Conservation (phyloP, 2,888 invertebrate genomes). For the Tromatobia lineatoria region DNA sequence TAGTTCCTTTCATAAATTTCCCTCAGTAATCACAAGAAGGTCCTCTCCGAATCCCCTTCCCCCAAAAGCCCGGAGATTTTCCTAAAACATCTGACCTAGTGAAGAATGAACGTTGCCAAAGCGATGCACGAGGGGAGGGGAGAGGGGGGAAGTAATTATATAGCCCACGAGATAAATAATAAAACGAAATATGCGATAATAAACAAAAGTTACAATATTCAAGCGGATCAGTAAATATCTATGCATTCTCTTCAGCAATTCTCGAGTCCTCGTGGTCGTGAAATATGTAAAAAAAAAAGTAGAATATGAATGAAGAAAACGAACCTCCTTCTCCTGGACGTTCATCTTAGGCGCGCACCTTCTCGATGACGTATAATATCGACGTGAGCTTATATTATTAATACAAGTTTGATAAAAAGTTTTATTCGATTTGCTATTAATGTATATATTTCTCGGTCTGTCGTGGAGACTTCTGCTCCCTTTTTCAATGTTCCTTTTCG, state of each 20-base stretch:
- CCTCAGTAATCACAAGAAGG: background rate
- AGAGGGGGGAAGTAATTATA: background rate
- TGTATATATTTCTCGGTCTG: conserved; percentile 9
- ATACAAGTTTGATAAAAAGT: background rate
- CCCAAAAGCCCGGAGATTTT: conserved; percentile 10
- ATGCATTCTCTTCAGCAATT: background rate
- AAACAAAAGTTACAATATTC: background rate
- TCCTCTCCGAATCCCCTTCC: background rate
- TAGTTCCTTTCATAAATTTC: background rate
- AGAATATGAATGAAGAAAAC: conserved; percentile 35
- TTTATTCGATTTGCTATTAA: background rate
- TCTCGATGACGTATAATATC: conserved; percentile 12
- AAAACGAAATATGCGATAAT: background rate
- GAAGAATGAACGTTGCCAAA: conserved; percentile 18
- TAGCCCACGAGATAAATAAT: conserved; percentile 2
- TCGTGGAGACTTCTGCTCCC: background rate
- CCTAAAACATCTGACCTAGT: conserved; percentile 23
- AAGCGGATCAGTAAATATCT: background rate
- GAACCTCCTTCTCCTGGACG: conserved; percentile 58
- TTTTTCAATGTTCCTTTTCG: conserved; percentile 43
- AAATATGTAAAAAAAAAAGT: background rate
- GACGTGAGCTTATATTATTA: background rate
- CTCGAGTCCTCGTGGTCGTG: conserved; percentile 10
- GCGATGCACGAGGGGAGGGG: background rate
- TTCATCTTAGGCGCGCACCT: conserved; percentile 52